Conservation (phyloP, 2,113 vertebrate genomes). For the Hippolais icterina region DNA sequence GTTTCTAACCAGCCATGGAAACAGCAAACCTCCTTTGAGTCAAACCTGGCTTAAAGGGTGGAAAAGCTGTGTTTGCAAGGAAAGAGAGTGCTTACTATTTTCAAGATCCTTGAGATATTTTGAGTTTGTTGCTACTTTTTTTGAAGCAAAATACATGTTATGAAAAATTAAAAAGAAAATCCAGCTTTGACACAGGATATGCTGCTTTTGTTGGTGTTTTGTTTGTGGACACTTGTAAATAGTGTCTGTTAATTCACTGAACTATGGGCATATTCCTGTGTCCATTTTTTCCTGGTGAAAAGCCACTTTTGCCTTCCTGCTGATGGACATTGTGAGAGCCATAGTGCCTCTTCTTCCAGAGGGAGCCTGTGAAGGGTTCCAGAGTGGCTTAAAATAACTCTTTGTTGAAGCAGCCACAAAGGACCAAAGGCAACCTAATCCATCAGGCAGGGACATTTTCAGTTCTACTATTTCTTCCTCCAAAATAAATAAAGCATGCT, state of each 20-base stretch:
- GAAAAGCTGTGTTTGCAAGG: not conserved
- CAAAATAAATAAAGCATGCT: not conserved
- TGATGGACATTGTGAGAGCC: not conserved
- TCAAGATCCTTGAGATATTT: not conserved
- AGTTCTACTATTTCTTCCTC: not conserved
- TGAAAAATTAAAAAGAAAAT: not conserved
- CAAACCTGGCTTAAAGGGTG: not conserved
- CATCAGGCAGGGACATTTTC: not conserved
- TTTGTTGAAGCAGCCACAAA: not conserved
- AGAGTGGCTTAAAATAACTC: not conserved
- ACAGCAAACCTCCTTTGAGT: not conserved
- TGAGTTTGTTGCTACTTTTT: not conserved
- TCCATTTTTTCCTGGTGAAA: not conserved
- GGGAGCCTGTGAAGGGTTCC: not conserved
- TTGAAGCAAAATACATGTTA: not conserved
- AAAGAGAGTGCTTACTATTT: not conserved
- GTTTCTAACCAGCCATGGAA: not conserved
- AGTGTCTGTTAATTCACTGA: not conserved
- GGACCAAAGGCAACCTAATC: not conserved
- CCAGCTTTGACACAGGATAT: not conserved
- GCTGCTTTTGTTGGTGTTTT: not conserved
- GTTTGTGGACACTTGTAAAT: not conserved
- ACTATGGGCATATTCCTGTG: not conserved
- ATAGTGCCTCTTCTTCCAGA: not conserved
- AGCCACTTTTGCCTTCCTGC: not conserved